Conservation (phyloP, 2,888 invertebrate species). For the Agonopterix heracliana region DNA sequence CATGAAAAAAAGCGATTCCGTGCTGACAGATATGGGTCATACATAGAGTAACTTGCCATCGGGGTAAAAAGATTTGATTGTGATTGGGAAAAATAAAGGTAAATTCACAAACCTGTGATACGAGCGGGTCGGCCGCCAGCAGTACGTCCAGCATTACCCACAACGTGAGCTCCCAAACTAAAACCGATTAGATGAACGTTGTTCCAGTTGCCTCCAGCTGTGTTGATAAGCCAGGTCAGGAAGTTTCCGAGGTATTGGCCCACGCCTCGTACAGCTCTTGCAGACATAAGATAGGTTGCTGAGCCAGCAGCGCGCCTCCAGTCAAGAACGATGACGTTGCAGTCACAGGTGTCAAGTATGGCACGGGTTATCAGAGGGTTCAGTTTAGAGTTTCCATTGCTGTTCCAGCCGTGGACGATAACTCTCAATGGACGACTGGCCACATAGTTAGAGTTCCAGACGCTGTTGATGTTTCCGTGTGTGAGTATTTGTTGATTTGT, state of each 20-base stretch:
- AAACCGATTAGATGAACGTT: constrained; percentile 54
- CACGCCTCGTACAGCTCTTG: constrained; percentile 34
- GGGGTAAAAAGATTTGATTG: not conserved
- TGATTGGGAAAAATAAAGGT: not conserved
- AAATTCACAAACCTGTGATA: constrained; percentile 28
- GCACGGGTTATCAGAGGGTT: too few relatives aligned
- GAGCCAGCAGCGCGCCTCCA: constrained; percentile 37
- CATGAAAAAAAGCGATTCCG: too few relatives aligned
- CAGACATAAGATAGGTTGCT: constrained; percentile 33
- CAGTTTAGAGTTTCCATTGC: too few relatives aligned
- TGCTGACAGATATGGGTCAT: too few relatives aligned
- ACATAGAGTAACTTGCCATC: too few relatives aligned
- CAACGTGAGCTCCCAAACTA: constrained; percentile 58
- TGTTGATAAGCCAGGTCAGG: constrained; percentile 30
- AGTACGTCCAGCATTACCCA: constrained; percentile 43
- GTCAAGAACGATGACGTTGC: constrained; percentile 46
- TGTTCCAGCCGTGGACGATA: too few relatives aligned
- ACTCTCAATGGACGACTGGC: too few relatives aligned
- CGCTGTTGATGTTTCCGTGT: too few relatives aligned
- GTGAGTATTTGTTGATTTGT: not conserved
- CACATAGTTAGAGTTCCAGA: too few relatives aligned
- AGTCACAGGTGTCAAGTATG: too few relatives aligned
- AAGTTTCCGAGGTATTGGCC: constrained; percentile 47
- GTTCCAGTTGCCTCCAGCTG: constrained; percentile 24
- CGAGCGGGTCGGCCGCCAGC: constrained; percentile 35